Conservation (phyloP, 2,888 invertebrate species). For the Synanthedon myopaeformis region DNA sequence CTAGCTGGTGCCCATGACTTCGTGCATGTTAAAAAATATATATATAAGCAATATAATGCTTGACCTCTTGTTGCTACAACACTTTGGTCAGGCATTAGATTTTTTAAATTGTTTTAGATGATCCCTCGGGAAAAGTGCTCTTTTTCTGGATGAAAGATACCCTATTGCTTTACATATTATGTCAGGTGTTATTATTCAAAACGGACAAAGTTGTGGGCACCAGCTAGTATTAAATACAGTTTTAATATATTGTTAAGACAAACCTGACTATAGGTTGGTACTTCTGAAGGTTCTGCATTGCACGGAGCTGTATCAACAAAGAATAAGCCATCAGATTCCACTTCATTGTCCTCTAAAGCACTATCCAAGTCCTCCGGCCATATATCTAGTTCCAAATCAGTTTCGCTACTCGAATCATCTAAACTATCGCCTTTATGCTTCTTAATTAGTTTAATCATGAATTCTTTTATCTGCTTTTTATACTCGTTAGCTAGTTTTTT, state of each 20-base stretch:
- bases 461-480: slow-evolving; percentile 54
- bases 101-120: too few relatives aligned
- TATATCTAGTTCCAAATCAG: slow-evolving; percentile 48
- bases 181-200: too few relatives aligned
- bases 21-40: too few relatives aligned
- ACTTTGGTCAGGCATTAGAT: too few relatives aligned
- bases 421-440: slow-evolving; percentile 26
- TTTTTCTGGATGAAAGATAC: too few relatives aligned
- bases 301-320: slow-evolving; percentile 55
- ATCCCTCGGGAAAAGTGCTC: too few relatives aligned
- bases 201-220: too few relatives aligned
- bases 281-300: slow-evolving; percentile 19
- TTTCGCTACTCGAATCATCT: slow-evolving; percentile 32
- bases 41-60: too few relatives aligned
- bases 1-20: too few relatives aligned
- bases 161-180: too few relatives aligned
- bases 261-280: slow-evolving; percentile 52
- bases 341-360: slow-evolving; percentile 13
- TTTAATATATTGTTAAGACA: slow-evolving; percentile 1
- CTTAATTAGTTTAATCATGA: slow-evolving; percentile 54
- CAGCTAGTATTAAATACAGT: not conserved
- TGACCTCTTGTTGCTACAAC: too few relatives aligned
- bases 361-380: slow-evolving; percentile 48
- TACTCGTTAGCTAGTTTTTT: slow-evolving; percentile 49
- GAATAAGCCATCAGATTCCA: slow-evolving; percentile 36